phyloP scores from a whole-genome alignment of 2,797 vertebrate species.

The Remorina albescens region DNA sequence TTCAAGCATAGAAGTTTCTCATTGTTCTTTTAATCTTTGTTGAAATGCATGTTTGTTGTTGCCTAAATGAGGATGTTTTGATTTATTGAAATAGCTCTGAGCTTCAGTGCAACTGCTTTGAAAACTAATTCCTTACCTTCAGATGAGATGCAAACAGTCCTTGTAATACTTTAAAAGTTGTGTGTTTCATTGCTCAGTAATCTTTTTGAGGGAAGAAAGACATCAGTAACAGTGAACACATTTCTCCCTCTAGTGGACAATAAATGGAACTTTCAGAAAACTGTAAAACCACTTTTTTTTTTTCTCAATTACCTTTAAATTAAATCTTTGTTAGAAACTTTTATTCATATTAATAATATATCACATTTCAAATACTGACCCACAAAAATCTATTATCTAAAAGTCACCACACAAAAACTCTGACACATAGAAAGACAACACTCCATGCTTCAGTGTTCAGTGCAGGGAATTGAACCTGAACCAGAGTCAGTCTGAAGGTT shows the following conservation, averaged over 20 bases:
- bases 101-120: slow-evolving; percentile 27
- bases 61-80: too few species aligned
- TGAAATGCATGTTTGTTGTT: too few species aligned
- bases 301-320: slow-evolving; percentile 32
- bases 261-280: not conserved
- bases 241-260: slow-evolving; percentile 60
- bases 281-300: slow-evolving; percentile 58
- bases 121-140: not conserved
- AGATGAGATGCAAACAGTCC: not conserved
- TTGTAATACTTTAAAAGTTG: slow-evolving; percentile 9
- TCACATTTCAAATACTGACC: slow-evolving; percentile 39
- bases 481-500: slow-evolving; percentile 6
- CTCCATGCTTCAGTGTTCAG: slow-evolving; percentile 49
- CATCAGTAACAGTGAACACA: not conserved
- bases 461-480: slow-evolving; percentile 24
- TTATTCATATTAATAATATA: slow-evolving; percentile 36
- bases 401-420: slow-evolving; percentile 50
- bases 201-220: not conserved
- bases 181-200: not conserved
- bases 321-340: slow-evolving; percentile 49
- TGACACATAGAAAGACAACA: slow-evolving; percentile 48
- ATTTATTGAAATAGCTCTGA: slow-evolving; percentile 2
- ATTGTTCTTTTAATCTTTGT: not conserved
- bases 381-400: slow-evolving; percentile 56
- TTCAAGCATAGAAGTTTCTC: slow-evolving; percentile 55